Percentiles rank a stretch among this genome's conserved stretches.
Conservation (phyloP, 1,140 invertebrate species). For the Yoshiicerus persimilis region DNA sequence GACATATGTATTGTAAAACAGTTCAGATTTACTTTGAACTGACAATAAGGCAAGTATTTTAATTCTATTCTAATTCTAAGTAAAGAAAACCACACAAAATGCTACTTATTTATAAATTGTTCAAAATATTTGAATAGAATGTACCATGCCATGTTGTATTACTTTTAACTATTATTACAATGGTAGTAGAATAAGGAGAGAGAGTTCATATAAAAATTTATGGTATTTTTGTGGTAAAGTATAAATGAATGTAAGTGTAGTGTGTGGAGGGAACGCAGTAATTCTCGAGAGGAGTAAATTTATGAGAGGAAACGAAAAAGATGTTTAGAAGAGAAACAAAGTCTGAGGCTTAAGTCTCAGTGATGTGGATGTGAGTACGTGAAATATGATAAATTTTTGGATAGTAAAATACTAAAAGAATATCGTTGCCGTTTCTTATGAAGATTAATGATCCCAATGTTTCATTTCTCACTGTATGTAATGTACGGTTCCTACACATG, state of each 20-base stretch:
- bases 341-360: neutral
- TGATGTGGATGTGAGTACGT: conserved; percentile 25
- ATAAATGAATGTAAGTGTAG: neutral
- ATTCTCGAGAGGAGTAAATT: neutral
- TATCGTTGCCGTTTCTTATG: conserved; percentile 32
- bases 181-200: neutral
- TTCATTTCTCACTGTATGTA: neutral
- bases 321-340: neutral
- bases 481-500: neutral
- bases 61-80: too few species aligned
- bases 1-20: too few species aligned
- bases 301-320: neutral
- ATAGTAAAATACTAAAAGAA: conserved; percentile 22
- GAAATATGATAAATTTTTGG: conserved; percentile 42
- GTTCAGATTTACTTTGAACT: too few species aligned
- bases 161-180: neutral
- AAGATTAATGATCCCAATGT: conserved; percentile 39
- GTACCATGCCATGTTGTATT: too few species aligned
- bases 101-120: too few species aligned
- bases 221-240: too few species aligned
- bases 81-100: too few species aligned
- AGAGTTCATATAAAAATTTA: neutral
- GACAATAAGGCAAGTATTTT: too few species aligned
- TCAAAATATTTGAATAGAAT: too few species aligned
- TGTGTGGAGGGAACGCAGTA: neutral